Base-by-base conservation (phyloP, 2,113 vertebrate species). In the Cynocephalus volans region DNA sequence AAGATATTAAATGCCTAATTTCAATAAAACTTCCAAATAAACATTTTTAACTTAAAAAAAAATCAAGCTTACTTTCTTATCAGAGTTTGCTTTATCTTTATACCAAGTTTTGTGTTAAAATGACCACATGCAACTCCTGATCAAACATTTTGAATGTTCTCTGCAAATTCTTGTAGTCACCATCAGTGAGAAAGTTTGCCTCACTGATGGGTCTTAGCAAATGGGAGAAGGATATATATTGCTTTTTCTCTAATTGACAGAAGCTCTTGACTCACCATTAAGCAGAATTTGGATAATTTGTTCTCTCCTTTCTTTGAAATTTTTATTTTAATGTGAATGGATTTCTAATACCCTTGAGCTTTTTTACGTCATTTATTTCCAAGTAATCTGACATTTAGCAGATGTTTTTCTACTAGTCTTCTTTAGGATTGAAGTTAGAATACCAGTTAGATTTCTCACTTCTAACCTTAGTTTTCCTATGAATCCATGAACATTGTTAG, bases 331-430 rank as follows among this genome's bases (percentile, higher is more conserved):
- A 75, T 36, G 3, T 80, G 83, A 88, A 62, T 72, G 9, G 52
- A 88, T 88, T 95, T 95, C 26, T 62, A 85, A 88, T 76, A 14
- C 15, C n/a, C 52, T 96, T 91, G 13, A 84, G 73, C n/a, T 60
- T 83, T 87, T 76, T 83, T 45, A 50, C 31, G 62, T 93, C n/a
- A 92, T 50, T 4, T 77, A 90, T 93, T 86, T 94, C 41, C 84
- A 89, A 94, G 72, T 89, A 70, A 79, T 56, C 23, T 54, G 62
- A 72, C 19, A 56, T 18, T 65, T 88, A 52, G 41, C 41, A 41
- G 8, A 87, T 96, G 56, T 82, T 85, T 97, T 88, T 52, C 50
- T 75, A 64, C 26, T 62, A 50, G 33, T 60, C 41, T 86, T 81
- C 50, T 31, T 96, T 80, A 87, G 50, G 50, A n/a, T 31, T 88